These are phyloP conservation scores for Nautilus pompilius DNA, from an alignment of 1,140 invertebrate species.

Conservation along the genomic window DNA sequence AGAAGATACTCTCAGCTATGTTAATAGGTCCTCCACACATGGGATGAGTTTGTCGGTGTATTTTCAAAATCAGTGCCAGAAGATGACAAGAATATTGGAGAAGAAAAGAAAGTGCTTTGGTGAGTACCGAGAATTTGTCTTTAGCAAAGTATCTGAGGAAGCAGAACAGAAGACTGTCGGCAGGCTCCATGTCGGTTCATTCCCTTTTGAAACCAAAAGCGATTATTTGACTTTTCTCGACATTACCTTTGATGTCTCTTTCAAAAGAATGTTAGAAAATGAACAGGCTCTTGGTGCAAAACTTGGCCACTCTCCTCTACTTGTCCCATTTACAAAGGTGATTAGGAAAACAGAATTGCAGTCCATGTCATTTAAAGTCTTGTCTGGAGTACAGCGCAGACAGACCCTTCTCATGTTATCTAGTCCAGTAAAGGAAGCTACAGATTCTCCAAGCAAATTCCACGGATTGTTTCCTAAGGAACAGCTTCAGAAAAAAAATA, in stretches of 20 bases:
- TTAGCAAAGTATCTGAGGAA: no score
- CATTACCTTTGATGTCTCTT: conserved; percentile 44
- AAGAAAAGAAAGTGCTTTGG: conserved; percentile 43
- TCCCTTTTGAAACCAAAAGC: conserved; percentile 46
- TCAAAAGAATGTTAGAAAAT: conserved; percentile 35
- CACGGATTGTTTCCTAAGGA: no score
- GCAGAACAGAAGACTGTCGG: conserved; percentile 6
- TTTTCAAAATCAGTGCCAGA: conserved; percentile 44
- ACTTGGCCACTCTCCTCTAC: conserved; percentile 22
- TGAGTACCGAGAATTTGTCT: conserved; percentile 44
- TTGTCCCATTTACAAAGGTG: conserved; percentile 33
- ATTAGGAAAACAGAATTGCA: conserved; percentile 36
- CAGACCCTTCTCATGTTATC: conserved; percentile 2
- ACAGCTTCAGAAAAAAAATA: no score
- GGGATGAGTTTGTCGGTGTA: conserved; percentile 48
- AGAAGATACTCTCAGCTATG: conserved; percentile 9
- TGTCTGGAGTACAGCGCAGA: background rate
- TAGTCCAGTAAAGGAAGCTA: background rate
- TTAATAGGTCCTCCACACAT: conserved; percentile 30
- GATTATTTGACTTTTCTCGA: conserved; percentile 50
- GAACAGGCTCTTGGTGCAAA: conserved; percentile 17
- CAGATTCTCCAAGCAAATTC: background rate
- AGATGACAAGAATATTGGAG: conserved; percentile 35
- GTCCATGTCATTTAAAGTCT: conserved; percentile 9
- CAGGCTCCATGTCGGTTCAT: conserved; percentile 38